A percentile compares a stretch with the other conserved stretches of the same genome.
phyloP scores from a whole-genome alignment of 2,113 vertebrate species.

The Heterocephalus glaber region DNA sequence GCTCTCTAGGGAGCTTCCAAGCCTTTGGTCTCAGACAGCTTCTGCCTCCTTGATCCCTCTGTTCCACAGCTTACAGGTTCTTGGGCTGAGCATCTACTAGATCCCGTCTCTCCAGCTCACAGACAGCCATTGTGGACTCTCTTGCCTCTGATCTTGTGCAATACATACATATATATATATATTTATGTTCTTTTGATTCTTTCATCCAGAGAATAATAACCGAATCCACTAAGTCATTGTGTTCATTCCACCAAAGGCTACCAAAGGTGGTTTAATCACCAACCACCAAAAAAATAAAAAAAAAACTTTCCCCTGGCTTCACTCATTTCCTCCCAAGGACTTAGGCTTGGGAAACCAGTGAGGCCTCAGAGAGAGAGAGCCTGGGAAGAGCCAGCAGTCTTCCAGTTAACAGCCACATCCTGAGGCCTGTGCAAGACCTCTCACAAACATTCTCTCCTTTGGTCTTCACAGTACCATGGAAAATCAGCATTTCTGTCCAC shows the following conservation, averaged over 20 bases:
- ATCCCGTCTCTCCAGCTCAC: neutral
- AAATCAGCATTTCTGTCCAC: neutral
- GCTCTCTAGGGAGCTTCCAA: neutral
- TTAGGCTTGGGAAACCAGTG: neutral
- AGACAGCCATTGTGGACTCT: neutral
- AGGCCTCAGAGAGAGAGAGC: neutral
- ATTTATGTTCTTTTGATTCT: neutral
- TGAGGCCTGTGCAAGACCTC: rapidly evolving
- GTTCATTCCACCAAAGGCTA: neutral
- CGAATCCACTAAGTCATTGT: neutral
- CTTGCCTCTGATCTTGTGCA: neutral
- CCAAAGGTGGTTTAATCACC: neutral
- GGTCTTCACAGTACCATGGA: neutral
- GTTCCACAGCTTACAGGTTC: neutral
- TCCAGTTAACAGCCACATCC: rapidly evolving
- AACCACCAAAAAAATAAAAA: neutral
- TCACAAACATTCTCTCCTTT: neutral
- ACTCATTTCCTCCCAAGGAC: neutral
- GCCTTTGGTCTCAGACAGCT: neutral
- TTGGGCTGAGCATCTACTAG: neutral
- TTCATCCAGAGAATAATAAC: neutral
- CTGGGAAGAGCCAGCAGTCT: neutral
- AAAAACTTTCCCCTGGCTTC: neutral
- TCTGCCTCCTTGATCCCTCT: neutral
- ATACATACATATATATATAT: neutral